These are phyloP conservation scores for Meloe dianella DNA, from an alignment of 2,888 invertebrate genomes.

Conservation along the genomic window DNA sequence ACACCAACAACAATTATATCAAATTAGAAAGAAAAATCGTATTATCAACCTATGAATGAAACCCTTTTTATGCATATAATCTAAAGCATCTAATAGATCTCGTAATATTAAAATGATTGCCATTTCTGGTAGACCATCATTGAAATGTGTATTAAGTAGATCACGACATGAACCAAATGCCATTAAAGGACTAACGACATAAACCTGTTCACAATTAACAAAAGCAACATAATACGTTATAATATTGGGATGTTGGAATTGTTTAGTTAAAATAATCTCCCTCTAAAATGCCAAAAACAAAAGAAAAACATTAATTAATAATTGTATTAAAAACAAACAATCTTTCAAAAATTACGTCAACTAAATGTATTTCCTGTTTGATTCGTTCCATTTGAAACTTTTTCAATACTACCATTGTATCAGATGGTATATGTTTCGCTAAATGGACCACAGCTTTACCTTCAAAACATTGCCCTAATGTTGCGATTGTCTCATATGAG, in stretches of 20 bases:
- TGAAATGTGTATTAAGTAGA: conserved; percentile 77
- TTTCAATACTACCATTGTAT: conserved; percentile 74
- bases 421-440: conserved; percentile 70
- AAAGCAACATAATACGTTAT: conserved; percentile 78
- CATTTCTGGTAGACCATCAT: conserved; percentile 76
- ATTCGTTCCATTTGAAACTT: conserved; percentile 77
- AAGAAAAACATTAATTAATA: conserved; percentile 13
- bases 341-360: conserved; percentile 62
- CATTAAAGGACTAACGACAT: conserved; percentile 82
- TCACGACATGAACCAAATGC: conserved; percentile 84
- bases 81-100: conserved; percentile 79
- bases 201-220: conserved; percentile 77
- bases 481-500: conserved; percentile 72
- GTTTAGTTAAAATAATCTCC: conserved; percentile 79
- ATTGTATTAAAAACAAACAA: conserved; percentile 6
- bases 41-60: conserved; percentile 77
- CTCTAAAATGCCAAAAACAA: conserved; percentile 68
- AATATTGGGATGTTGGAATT: conserved; percentile 80
- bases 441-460: conserved; percentile 74
- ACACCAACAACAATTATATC: too few relatives aligned
- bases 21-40: neutral
- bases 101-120: conserved; percentile 79
- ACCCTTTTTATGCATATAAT: conserved; percentile 84
- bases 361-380: conserved; percentile 66
- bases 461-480: conserved; percentile 73